These are phyloP conservation scores for Lepidotrigona ventralis DNA, from an alignment of 1,140 invertebrate species.

Conservation along the genomic window DNA sequence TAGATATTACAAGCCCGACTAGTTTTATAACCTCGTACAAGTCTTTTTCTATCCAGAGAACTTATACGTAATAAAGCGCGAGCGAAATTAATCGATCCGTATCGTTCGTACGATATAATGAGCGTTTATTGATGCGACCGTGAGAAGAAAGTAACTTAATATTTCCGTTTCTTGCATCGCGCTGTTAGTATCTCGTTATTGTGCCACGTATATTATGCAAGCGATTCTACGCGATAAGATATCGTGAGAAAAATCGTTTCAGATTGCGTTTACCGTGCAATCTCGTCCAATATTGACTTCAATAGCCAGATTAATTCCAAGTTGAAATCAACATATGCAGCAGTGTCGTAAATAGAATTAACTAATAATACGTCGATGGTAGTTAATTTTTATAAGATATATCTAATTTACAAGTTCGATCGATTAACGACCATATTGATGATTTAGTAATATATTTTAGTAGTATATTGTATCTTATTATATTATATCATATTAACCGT, in stretches of 20 bases:
- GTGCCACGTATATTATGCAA: slow-evolving; percentile 37
- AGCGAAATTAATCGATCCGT: neutral
- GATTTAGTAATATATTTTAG: neutral
- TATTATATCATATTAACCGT: too few species aligned
- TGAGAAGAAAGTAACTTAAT: slow-evolving; percentile 32
- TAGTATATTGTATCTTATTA: too few species aligned
- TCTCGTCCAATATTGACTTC: slow-evolving; percentile 17
- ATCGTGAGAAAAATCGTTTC: slow-evolving; percentile 52
- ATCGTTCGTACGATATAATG: neutral
- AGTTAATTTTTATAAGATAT: neutral
- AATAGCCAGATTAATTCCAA: slow-evolving; percentile 34
- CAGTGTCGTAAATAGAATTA: slow-evolving; percentile 8
- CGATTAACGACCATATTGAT: too few species aligned
- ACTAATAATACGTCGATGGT: slow-evolving; percentile 23
- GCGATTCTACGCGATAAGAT: slow-evolving; percentile 45
- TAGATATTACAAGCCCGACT: neutral
- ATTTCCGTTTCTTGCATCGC: slow-evolving; percentile 3
- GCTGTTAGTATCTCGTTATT: slow-evolving; percentile 19
- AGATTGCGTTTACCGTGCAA: slow-evolving; percentile 22
- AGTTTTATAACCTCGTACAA: neutral
- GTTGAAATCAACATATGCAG: slow-evolving; percentile 28
- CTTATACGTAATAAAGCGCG: neutral
- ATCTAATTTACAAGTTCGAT: too few species aligned
- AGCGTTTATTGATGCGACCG: neutral
- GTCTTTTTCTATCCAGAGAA: neutral